Evolutionary conservation across 2,888 invertebrate genomes (phyloP).

Genomic region (Aspidiotus rigidus): DNA sequence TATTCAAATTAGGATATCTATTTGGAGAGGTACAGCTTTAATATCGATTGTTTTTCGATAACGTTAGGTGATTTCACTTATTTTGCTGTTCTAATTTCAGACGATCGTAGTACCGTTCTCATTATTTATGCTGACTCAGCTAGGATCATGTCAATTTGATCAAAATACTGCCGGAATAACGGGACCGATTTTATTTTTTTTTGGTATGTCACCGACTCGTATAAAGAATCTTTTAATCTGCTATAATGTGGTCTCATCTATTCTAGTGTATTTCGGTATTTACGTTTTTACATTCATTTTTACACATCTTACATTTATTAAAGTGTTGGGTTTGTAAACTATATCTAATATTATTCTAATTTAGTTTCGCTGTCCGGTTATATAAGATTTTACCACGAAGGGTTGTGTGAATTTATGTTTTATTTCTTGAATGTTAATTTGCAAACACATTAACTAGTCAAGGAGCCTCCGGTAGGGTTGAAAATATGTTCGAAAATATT

Average conservation of each 20-base stretch:
- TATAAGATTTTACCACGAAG: no score
- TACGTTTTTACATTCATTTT: conserved; percentile 23
- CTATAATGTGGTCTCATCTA: conserved; percentile 27
- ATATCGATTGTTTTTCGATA: neutral
- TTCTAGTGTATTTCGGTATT: conserved; percentile 25
- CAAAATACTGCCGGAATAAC: conserved; percentile 20
- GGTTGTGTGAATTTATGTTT: no score
- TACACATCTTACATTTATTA: conserved; percentile 20
- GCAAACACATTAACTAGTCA: no score
- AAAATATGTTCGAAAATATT: no score
- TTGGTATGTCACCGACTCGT: conserved; percentile 19
- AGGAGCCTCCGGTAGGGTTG: no score
- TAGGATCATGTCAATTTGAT: conserved; percentile 27
- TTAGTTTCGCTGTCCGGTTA: neutral
- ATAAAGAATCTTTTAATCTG: conserved; percentile 23
- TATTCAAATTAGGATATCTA: conserved; percentile 25
- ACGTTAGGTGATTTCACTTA: neutral
- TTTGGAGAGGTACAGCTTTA: conserved; percentile 20
- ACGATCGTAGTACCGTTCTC: conserved; percentile 25
- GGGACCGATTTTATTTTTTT: conserved; percentile 20
- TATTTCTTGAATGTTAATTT: no score
- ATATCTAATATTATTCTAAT: neutral
- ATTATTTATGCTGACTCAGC: conserved; percentile 24
- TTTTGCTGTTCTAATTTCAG: conserved; percentile 9
- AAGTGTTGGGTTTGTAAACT: conserved; percentile 19